These are phyloP conservation scores for Carassius gibelio DNA, from an alignment of 2,113 vertebrate species.

Conservation along the genomic window DNA sequence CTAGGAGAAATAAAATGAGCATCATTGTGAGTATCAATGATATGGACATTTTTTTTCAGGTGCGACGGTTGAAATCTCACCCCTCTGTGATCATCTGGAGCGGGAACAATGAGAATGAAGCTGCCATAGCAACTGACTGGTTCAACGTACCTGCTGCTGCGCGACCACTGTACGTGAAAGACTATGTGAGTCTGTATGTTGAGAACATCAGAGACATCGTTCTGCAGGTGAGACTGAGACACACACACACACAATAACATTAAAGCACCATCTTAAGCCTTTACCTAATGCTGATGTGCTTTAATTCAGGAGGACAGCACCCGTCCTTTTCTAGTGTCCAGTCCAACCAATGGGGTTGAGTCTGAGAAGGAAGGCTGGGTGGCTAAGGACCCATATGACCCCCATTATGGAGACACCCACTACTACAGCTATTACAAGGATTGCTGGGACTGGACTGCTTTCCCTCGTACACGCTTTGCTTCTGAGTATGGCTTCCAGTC, in stretches of 20 bases:
- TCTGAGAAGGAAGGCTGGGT: conserved; percentile 86
- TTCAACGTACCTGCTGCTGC: conserved; percentile 74
- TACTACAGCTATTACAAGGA: conserved; percentile 87
- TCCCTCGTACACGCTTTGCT: conserved; percentile 87
- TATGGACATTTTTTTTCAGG: conserved; percentile 67
- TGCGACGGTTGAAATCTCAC: conserved; percentile 88
- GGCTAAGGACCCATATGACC: conserved; percentile 81
- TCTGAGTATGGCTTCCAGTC: conserved; percentile 98
- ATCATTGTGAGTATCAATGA: neutral
- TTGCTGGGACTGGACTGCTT: conserved; percentile 90
- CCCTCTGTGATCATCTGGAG: conserved; percentile 92
- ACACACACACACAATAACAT: too few species aligned
- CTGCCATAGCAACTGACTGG: conserved; percentile 86
- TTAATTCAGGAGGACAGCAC: conserved; percentile 83
- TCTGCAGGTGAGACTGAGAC: conserved; percentile 73
- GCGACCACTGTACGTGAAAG: conserved; percentile 71
- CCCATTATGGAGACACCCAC: conserved; percentile 87
- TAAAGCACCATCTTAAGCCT: neutral
- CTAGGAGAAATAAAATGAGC: neutral
- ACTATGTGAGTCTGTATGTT: conserved; percentile 89
- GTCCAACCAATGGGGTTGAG: conserved; percentile 89
- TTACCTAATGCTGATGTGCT: neutral
- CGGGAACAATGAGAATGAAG: conserved; percentile 97
- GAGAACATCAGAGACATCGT: conserved; percentile 81
- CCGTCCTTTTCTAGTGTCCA: conserved; percentile 89